Evolutionary conservation across 2,797 vertebrate genomes (phyloP).

Genomic region (Falco peregrinus): DNA sequence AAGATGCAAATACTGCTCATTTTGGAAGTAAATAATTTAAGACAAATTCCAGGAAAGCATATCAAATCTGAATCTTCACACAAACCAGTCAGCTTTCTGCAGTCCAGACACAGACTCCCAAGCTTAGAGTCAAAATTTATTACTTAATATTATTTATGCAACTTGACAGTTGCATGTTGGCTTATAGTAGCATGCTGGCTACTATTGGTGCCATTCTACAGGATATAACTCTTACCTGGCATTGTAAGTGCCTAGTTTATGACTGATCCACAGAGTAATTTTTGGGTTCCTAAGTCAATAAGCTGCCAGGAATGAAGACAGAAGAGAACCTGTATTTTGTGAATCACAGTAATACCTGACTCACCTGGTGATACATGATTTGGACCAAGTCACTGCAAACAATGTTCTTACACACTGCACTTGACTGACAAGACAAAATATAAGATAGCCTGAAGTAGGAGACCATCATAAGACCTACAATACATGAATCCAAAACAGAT

Average conservation of each 20-base stretch:
- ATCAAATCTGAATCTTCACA: neutral
- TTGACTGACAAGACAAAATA: neutral
- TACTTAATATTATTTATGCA: neutral
- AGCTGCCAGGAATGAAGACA: neutral
- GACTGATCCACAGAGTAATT: neutral
- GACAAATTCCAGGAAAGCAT: neutral
- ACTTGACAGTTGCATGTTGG: neutral
- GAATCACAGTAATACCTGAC: neutral
- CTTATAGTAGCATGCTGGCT: neutral
- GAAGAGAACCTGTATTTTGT: neutral
- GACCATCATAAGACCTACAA: neutral
- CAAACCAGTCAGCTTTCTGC: neutral
- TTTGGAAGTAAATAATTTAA: neutral
- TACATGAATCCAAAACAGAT: neutral
- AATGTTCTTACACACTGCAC: rapidly evolving
- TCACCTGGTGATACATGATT: rapidly evolving
- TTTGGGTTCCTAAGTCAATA: neutral
- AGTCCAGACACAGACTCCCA: neutral
- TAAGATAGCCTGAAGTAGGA: neutral
- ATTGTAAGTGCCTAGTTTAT: neutral
- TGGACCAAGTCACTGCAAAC: neutral
- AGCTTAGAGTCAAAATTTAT: neutral
- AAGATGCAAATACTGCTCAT: neutral
- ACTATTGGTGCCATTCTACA: neutral
- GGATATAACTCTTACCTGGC: neutral